A percentile compares a stretch with the other conserved stretches of the same genome.
phyloP scores from a whole-genome alignment of 2,113 vertebrate genomes.

The Piprites chloris region DNA sequence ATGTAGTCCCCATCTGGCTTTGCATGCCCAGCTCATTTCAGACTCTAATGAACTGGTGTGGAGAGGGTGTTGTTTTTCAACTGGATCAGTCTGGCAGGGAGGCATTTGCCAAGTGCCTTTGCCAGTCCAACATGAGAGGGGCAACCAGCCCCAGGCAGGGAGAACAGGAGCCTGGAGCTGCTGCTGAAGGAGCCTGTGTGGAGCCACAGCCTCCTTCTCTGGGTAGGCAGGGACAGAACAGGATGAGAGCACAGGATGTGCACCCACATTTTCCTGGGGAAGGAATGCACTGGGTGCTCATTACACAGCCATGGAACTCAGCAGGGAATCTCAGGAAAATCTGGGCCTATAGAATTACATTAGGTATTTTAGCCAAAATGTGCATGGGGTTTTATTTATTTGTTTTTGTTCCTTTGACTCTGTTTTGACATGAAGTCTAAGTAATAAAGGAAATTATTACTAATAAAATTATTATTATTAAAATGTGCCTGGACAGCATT shows the following conservation, averaged over 20 bases:
- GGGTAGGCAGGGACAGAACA: background rate
- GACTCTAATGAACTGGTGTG: background rate
- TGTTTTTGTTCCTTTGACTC: background rate
- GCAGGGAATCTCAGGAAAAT: background rate
- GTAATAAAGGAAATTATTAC: background rate
- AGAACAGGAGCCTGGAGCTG: background rate
- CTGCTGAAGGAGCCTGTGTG: background rate
- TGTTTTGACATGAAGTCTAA: background rate
- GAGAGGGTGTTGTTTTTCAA: background rate
- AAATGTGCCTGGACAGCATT: background rate
- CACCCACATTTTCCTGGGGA: background rate
- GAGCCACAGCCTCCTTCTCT: background rate
- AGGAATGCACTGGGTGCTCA: background rate
- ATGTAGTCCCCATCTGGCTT: background rate
- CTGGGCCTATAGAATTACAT: background rate
- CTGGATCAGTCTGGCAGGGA: background rate
- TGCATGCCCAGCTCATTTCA: background rate
- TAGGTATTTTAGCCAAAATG: background rate
- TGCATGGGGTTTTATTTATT: background rate
- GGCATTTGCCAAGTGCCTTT: background rate
- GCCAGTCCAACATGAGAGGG: background rate
- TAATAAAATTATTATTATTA: background rate
- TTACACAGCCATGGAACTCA: background rate
- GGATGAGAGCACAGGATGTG: background rate
- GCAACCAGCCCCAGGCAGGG: background rate